Evolutionary conservation across 2,797 vertebrate genomes (phyloP).

Genomic region (Melanotaenia trifasciata): DNA sequence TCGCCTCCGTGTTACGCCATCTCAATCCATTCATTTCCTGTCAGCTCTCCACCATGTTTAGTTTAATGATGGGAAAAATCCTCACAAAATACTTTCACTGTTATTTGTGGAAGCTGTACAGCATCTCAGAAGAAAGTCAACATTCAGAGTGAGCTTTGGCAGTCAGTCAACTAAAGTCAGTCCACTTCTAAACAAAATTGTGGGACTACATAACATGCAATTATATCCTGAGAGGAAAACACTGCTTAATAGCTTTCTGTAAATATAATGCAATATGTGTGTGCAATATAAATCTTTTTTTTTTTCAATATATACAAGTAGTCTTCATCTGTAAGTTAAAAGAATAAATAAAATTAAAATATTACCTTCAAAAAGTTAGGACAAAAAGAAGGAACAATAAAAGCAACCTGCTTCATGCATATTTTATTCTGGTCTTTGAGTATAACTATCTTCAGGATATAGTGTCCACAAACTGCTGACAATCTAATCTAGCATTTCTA

Average conservation of each 20-base stretch:
- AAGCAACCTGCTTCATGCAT: not conserved
- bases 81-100: not conserved
- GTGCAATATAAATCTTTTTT: not conserved
- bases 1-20: not conserved
- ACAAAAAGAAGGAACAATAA: not conserved
- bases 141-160: conserved; percentile 18
- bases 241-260: not conserved
- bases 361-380: too few species aligned
- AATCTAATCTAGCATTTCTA: not conserved
- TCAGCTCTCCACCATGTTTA: not conserved
- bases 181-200: conserved; percentile 13
- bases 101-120: conserved; percentile 14
- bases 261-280: not conserved
- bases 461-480: not conserved
- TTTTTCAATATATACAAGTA: not conserved
- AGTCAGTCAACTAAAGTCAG: conserved; percentile 9
- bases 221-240: not conserved
- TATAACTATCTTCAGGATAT: not conserved
- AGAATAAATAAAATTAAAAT: too few species aligned
- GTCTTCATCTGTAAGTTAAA: too few species aligned
- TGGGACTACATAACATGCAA: not conserved
- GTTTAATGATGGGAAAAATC: conserved; percentile 17
- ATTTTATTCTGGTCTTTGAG: not conserved
- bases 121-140: conserved; percentile 12
- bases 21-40: conserved; percentile 19